A percentile compares a stretch with the other conserved stretches of the same genome.
Conservation (phyloP, 2,888 invertebrate species). For the Microctonus brassicae region DNA sequence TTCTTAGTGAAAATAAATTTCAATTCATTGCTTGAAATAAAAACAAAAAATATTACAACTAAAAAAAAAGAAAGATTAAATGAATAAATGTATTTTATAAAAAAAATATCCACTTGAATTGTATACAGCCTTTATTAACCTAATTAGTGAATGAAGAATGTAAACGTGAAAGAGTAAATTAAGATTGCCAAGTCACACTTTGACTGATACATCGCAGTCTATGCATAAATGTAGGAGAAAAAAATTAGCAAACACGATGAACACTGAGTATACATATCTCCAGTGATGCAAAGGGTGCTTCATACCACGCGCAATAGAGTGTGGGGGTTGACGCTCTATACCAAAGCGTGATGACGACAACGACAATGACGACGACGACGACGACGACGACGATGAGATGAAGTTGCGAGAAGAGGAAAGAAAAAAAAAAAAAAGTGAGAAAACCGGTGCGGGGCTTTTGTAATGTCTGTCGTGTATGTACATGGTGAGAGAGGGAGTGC, state of each 20-base stretch:
- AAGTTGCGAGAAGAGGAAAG: background rate
- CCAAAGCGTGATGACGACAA: background rate
- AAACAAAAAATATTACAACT: too few relatives aligned
- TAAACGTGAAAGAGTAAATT: background rate
- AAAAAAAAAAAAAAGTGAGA: background rate
- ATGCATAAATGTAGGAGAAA: background rate
- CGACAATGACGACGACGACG: conserved; percentile 52
- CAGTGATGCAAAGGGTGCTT: conserved; percentile 8
- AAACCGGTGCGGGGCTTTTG: conserved; percentile 1
- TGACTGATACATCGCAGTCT: background rate
- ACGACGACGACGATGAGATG: conserved; percentile 53
- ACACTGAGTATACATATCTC: conserved; percentile 21
- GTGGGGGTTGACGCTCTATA: background rate
- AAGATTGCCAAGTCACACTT: background rate
- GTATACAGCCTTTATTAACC: background rate
- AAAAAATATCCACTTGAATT: background rate
- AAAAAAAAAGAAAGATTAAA: too few relatives aligned
- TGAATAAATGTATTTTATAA: too few relatives aligned
- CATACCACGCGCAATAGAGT: background rate
- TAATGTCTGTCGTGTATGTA: background rate
- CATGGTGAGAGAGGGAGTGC: conserved; percentile 37
- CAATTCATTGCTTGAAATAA: too few relatives aligned
- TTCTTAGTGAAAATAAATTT: too few relatives aligned
- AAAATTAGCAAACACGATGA: background rate
- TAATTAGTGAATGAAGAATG: background rate